Conservation (phyloP, 2,797 vertebrate genomes). For the Lagodon rhomboides region DNA sequence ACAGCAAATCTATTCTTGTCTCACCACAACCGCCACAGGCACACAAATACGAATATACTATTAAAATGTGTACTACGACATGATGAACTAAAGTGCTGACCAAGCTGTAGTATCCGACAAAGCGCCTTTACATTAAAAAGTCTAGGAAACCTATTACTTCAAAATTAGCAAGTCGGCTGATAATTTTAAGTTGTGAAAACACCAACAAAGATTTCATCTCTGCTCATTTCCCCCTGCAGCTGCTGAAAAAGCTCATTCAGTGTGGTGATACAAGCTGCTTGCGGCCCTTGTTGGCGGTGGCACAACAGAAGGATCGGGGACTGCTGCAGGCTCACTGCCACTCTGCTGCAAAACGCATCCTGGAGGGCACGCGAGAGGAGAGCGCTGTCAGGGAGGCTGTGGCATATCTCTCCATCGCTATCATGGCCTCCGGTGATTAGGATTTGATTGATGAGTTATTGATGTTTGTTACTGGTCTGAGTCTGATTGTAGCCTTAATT, state of each 20-base stretch:
- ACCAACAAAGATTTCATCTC: not conserved
- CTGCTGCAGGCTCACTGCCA: conserved; percentile 90
- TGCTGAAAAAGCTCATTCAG: conserved; percentile 92
- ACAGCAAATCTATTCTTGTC: not conserved
- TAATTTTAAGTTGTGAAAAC: no score
- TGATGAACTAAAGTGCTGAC: no score
- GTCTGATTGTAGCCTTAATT: conserved; percentile 1
- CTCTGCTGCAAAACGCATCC: conserved; percentile 85
- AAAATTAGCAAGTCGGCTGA: no score
- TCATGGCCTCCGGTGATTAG: conserved; percentile 91
- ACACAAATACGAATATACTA: not conserved
- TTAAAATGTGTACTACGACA: no score
- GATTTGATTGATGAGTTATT: conserved; percentile 15
- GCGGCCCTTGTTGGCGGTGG: conserved; percentile 87
- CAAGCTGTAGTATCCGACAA: no score
- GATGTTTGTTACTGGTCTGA: conserved; percentile 19
- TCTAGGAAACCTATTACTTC: no score
- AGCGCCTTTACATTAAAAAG: no score
- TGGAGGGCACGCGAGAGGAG: conserved; percentile 77
- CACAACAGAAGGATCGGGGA: conserved; percentile 85
- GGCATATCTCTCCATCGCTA: conserved; percentile 93
- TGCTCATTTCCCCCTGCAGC: conserved; percentile 73
- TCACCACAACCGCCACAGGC: not conserved
- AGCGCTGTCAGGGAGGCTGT: conserved; percentile 88
- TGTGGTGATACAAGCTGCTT: conserved; percentile 92